Conservation (phyloP, 2,888 invertebrate species). For the Campaea margaritaria region DNA sequence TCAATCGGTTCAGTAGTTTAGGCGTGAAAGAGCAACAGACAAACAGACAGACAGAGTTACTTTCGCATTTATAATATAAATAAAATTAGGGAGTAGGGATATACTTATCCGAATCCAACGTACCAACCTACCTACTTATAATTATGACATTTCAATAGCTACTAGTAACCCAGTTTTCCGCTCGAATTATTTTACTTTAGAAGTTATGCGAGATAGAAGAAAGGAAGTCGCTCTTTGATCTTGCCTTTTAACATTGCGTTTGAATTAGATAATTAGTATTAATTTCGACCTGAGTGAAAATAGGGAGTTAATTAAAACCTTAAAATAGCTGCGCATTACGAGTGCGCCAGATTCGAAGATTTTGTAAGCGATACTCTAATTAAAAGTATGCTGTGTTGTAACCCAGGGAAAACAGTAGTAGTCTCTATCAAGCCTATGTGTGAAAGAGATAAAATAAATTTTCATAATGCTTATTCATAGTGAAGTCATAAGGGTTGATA, state of each 20-base stretch:
- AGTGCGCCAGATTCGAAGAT: slow-evolving; percentile 5
- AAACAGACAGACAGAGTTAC: no score
- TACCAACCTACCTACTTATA: background rate
- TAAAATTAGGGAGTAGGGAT: no score
- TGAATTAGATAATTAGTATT: slow-evolving; percentile 60
- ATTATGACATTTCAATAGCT: slow-evolving; percentile 41
- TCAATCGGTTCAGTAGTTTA: no score
- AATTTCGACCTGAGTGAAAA: slow-evolving; percentile 54
- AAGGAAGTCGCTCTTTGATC: slow-evolving; percentile 59
- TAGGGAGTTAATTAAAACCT: slow-evolving; percentile 56
- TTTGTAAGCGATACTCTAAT: background rate
- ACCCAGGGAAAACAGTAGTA: no score
- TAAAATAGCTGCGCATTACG: slow-evolving; percentile 34
- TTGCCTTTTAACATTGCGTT: slow-evolving; percentile 55
- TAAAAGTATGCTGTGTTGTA: no score
- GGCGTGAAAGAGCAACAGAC: no score
- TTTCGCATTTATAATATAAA: no score
- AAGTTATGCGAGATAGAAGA: slow-evolving; percentile 54
- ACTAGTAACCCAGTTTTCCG: slow-evolving; percentile 52
- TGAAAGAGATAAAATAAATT: no score
- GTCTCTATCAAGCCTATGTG: no score
- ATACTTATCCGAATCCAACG: no score
- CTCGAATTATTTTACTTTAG: slow-evolving; percentile 57
- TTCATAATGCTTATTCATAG: no score
- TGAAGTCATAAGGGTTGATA: no score